Evolutionary conservation across 2,888 invertebrate species (phyloP), one percentile per base, ranked within the genome.

Genomic region (Harmothoe impar): DNA sequence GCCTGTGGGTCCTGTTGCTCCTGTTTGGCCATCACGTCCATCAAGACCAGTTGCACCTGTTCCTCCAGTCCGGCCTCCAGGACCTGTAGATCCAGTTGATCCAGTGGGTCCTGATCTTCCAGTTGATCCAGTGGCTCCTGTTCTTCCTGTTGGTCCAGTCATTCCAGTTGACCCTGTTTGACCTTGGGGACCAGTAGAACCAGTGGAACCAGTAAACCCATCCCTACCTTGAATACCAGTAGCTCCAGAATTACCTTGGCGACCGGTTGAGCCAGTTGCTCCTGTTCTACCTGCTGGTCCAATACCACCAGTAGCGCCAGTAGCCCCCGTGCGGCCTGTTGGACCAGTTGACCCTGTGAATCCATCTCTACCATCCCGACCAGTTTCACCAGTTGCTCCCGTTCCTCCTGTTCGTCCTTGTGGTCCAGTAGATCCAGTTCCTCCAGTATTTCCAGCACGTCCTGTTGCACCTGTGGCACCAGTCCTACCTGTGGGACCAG

Each of bases 111-210:
- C 90, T 78, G 77, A n/a, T 51, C 23, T n/a, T n/a, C 90, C 92
- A 89, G 85, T 90, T n/a, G 91, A 43, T 17, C 93, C 93, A 86
- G 91, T 90, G n/a, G 62, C 31, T 90, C 93, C 93, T 33, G 91
- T 89, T 25, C 29, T 20, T 12, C 91, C 91, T 90, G 90, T 89
- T 7, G 77, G 81, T 25, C 90, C 90, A 23, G 90, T 90, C 15
- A 29, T n/a, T 78, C 90, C 90, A 62, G 86, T 89, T 89, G 89
- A 51, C 23, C 91, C 91, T 25, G 90, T 77, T 23, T 29, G 31
- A 78, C 77, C 85, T 33, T 33, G 33, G 17, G 23, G n/a, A 78
- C 91, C 91, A 56, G 29, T 43, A 12, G 12, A 1, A 84, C 91
- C 91, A 25, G 35, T 85, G 35, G 31, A 25, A 52, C 91, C 91